These are phyloP conservation scores for Ridgeia piscesae DNA, from an alignment of 1,140 invertebrate genomes.

Conservation along the genomic window DNA sequence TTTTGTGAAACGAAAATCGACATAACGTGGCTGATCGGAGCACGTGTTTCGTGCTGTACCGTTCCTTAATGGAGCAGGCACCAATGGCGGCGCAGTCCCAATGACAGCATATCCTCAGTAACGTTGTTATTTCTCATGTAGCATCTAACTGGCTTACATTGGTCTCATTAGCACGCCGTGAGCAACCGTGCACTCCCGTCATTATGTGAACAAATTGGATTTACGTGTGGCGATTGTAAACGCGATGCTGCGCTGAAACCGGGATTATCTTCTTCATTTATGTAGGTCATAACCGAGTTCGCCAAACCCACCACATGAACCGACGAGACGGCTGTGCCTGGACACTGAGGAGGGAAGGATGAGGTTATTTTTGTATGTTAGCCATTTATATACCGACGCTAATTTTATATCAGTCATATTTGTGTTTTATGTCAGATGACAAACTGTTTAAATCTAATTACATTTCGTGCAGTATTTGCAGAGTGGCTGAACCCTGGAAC, in stretches of 20 bases:
- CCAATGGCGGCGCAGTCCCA: neutral
- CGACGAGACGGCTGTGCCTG: too few species aligned
- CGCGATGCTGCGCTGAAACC: neutral
- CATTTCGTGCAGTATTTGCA: too few species aligned
- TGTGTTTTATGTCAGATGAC: too few species aligned
- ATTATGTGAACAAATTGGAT: neutral
- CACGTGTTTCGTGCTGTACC: neutral
- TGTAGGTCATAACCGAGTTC: neutral
- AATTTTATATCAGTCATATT: too few species aligned
- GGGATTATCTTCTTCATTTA: neutral
- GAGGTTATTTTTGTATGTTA: too few species aligned
- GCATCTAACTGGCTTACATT: neutral
- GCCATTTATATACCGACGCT: too few species aligned
- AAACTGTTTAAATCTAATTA: too few species aligned
- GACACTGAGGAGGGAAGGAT: too few species aligned
- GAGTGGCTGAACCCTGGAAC: too few species aligned
- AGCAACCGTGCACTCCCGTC: neutral
- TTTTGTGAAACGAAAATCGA: neutral
- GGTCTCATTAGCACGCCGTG: neutral
- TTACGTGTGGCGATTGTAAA: neutral
- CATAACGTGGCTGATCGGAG: neutral
- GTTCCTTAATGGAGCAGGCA: neutral
- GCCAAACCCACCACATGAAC: too few species aligned
- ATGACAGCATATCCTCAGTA: neutral
- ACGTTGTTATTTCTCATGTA: neutral